Conservation (phyloP, 2,113 vertebrate genomes). For the Ammodytes marinus region DNA sequence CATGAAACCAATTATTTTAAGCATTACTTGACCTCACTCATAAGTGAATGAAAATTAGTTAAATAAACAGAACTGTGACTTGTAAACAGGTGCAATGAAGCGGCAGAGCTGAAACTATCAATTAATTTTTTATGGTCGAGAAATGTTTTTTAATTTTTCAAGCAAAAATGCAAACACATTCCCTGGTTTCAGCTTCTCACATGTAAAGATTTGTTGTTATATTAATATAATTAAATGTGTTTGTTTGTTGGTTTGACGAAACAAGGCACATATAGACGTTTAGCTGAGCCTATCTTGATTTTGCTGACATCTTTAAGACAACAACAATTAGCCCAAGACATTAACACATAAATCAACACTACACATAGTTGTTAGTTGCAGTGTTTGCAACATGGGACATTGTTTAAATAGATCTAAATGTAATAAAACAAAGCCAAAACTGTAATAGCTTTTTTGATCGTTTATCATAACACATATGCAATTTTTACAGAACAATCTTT, state of each 20-base stretch:
- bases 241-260: not conserved
- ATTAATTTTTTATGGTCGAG: not conserved
- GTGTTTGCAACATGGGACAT: not conserved
- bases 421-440: slow-evolving; percentile 14
- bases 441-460: not conserved
- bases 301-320: not conserved
- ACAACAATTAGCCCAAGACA: not conserved
- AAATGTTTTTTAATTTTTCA: not conserved
- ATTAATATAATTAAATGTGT: not conserved
- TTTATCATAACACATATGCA: not conserved
- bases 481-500: slow-evolving; percentile 22
- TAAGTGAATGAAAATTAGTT: not conserved
- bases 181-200: not conserved
- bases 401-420: slow-evolving; percentile 29
- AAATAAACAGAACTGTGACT: not conserved
- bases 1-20: not conserved
- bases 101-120: not conserved
- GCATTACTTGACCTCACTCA: not conserved
- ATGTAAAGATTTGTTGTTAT: not conserved
- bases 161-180: not conserved
- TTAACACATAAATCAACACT: not conserved
- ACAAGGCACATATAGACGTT: not conserved
- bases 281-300: too few relatives aligned
- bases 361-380: not conserved
- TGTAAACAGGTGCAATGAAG: not conserved